These are phyloP conservation scores for Nematostella vectensis DNA, from an alignment of 92 coral and sea anemone genomes.

Conservation along the genomic window DNA sequence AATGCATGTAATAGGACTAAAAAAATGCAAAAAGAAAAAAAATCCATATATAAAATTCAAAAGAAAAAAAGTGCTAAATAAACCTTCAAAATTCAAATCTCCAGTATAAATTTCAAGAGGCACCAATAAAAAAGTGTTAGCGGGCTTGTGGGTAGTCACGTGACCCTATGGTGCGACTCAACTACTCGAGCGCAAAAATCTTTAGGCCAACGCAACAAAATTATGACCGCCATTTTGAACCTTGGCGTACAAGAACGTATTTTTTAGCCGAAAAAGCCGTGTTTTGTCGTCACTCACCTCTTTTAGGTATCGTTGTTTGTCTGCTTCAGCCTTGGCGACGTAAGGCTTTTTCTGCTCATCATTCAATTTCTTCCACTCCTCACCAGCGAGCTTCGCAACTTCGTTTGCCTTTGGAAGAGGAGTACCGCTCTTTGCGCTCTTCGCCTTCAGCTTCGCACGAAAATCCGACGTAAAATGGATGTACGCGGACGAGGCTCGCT, in stretches of 20 bases:
- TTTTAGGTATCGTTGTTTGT: slow-evolving; percentile 54
- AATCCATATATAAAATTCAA: too few relatives aligned
- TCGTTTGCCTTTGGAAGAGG: slow-evolving; percentile 83
- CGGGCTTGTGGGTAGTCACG: too few relatives aligned
- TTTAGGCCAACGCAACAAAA: too few relatives aligned
- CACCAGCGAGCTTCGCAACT: slow-evolving; percentile 92
- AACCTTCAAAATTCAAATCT: too few relatives aligned
- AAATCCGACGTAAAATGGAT: slow-evolving; percentile 77
- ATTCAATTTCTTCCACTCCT: slow-evolving; percentile 62
- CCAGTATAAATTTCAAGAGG: too few relatives aligned
- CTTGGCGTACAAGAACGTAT: slow-evolving; percentile 22
- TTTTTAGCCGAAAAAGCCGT: slow-evolving; percentile 3
- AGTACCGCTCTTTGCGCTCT: slow-evolving; percentile 59
- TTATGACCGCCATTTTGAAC: slow-evolving; percentile 54
- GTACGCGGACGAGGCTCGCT: slow-evolving; percentile 89
- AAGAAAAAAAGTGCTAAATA: too few relatives aligned
- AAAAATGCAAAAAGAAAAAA: too few relatives aligned
- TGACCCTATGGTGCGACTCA: too few relatives aligned
- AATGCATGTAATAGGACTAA: too few relatives aligned
- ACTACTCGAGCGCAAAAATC: too few relatives aligned
- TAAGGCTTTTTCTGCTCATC: slow-evolving; percentile 62
- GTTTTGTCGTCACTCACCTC: slow-evolving; percentile 54
- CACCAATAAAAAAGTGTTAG: too few relatives aligned
- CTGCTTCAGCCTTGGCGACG: slow-evolving; percentile 47
- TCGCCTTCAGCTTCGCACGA: slow-evolving; percentile 55